Percentiles rank a stretch among this genome's conserved stretches.
Conservation (phyloP, 2,113 vertebrate species). For the Dipodomys ordii region DNA sequence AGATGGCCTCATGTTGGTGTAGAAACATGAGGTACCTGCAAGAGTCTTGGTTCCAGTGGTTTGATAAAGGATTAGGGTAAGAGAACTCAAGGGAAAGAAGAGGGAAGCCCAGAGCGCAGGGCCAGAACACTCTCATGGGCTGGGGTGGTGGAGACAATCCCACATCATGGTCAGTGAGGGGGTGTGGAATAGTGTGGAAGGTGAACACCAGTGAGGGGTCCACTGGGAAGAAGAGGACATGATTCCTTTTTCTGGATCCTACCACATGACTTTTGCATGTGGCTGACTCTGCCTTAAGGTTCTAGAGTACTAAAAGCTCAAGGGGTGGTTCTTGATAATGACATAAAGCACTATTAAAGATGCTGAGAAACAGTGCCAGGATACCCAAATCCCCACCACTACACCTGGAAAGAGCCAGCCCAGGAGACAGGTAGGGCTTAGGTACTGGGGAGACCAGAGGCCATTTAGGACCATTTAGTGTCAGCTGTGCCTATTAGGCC, state of each 20-base stretch:
- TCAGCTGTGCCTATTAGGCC: background rate
- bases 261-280: background rate
- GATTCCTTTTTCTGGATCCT: background rate
- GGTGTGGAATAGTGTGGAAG: too few species aligned
- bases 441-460: background rate
- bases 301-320: background rate
- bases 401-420: background rate
- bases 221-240: background rate
- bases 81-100: background rate
- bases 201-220: background rate
- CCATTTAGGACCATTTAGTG: background rate
- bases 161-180: background rate
- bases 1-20: too few species aligned
- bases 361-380: background rate
- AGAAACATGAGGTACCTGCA: background rate
- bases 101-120: background rate
- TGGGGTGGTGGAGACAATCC: too few species aligned
- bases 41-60: background rate
- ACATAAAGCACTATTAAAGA: background rate
- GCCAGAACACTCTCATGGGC: background rate
- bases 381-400: background rate
- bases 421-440: background rate
- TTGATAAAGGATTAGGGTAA: background rate
- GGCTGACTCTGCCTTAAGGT: background rate
- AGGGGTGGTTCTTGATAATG: background rate